Evolutionary conservation across 2,888 invertebrate genomes (phyloP).

Genomic region (Vesta saturnalis): DNA sequence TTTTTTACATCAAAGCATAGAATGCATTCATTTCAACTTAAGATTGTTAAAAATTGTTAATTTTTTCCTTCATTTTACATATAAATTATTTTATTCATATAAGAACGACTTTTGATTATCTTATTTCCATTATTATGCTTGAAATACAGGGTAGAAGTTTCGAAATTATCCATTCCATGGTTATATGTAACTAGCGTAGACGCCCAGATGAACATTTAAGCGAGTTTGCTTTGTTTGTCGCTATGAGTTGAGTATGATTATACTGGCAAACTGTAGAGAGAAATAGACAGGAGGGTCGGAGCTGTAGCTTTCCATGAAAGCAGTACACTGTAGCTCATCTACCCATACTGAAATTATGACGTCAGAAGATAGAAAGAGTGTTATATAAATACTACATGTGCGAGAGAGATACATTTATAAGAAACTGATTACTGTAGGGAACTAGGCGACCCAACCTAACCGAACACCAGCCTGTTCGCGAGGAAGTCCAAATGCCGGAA

Average conservation of each 20-base stretch:
- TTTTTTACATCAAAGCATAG: not conserved
- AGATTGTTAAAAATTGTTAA: not conserved
- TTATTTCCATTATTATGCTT: conserved; percentile 64
- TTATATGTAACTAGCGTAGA: conserved; percentile 63
- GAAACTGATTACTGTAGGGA: conserved; percentile 61
- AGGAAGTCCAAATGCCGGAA: conserved; percentile 63
- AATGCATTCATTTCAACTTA: not conserved
- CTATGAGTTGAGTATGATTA: conserved; percentile 44
- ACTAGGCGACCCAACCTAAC: conserved; percentile 62
- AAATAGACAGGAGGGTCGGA: conserved; percentile 64
- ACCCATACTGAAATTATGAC: conserved; percentile 61
- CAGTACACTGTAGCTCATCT: conserved; percentile 62
- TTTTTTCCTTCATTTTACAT: not conserved
- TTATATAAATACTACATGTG: not conserved
- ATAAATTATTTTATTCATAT: conserved; percentile 33
- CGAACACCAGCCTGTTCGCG: conserved; percentile 58
- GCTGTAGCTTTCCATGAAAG: conserved; percentile 64
- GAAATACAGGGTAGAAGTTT: conserved; percentile 65
- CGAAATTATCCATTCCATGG: conserved; percentile 65
- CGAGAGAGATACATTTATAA: conserved; percentile 50
- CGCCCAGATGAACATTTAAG: conserved; percentile 51
- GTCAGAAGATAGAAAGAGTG: conserved; percentile 56
- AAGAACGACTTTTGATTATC: conserved; percentile 63
- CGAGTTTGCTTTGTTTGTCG: conserved; percentile 58
- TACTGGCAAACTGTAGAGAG: conserved; percentile 59